phyloP scores from a whole-genome alignment of 1,140 invertebrate species.

The Sweltsa coloradensis region DNA sequence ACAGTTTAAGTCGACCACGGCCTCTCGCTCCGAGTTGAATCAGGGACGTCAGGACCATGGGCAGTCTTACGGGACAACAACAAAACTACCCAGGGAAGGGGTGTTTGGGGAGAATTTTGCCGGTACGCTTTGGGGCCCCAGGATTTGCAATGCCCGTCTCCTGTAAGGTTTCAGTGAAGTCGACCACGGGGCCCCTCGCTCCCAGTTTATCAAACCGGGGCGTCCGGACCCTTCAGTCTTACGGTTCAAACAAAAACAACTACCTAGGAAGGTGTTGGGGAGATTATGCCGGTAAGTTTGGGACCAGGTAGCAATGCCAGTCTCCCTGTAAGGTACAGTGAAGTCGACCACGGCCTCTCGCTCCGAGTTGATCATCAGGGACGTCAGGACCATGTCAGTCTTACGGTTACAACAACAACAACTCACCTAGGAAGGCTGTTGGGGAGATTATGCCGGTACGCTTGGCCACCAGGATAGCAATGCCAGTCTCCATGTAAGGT shows the following conservation, averaged over 20 bases:
- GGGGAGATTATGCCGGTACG: constrained; percentile 51
- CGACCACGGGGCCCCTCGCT: no score
- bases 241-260: no score
- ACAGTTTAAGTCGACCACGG: constrained; percentile 33
- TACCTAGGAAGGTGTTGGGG: constrained; percentile 51
- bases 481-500: constrained; percentile 54
- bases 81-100: no score
- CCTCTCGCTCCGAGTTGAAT: constrained; percentile 48
- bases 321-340: constrained; percentile 48
- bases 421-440: constrained; percentile 52
- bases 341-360: constrained; percentile 35
- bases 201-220: no score
- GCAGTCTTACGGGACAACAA: constrained; percentile 39
- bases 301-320: constrained; percentile 52
- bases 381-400: constrained; percentile 45
- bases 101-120: no score
- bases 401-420: no score
- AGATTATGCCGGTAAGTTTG: constrained; percentile 50
- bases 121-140: no score
- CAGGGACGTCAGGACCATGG: constrained; percentile 46
- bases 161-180: no score
- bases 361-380: constrained; percentile 50
- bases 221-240: no score
- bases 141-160: no score
- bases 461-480: constrained; percentile 51